phyloP scores from a whole-genome alignment of 2,888 invertebrate species.

The Lasius fuliginosus region DNA sequence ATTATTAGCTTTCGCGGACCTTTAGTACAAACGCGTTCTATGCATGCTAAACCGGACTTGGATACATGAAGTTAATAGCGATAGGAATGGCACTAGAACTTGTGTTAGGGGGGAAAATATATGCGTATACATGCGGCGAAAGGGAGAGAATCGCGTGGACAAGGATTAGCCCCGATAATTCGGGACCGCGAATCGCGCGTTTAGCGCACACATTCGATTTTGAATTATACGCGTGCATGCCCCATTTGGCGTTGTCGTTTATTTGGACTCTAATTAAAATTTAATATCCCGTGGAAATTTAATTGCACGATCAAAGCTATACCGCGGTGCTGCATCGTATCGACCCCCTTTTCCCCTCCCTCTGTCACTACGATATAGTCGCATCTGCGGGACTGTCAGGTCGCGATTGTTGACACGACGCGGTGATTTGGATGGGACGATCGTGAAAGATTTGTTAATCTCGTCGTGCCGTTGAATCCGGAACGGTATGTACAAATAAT shows the following conservation, averaged over 20 bases:
- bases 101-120: neutral
- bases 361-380: slow-evolving; percentile 23
- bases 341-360: neutral
- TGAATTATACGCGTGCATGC: slow-evolving; percentile 72
- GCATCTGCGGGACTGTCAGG: slow-evolving; percentile 58
- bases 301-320: slow-evolving; percentile 72
- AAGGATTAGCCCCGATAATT: neutral
- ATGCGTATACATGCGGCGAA: neutral
- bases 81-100: neutral
- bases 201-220: slow-evolving; percentile 65
- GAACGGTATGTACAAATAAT: neutral
- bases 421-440: slow-evolving; percentile 32
- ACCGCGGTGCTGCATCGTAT: neutral
- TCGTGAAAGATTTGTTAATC: slow-evolving; percentile 67
- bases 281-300: slow-evolving; percentile 78
- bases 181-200: slow-evolving; percentile 22
- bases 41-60: neutral
- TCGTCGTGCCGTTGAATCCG: slow-evolving; percentile 60
- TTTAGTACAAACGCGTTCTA: neutral
- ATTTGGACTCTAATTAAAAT: slow-evolving; percentile 79
- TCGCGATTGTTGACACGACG: slow-evolving; percentile 62
- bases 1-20: neutral
- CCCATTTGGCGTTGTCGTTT: slow-evolving; percentile 64
- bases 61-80: slow-evolving; percentile 2
- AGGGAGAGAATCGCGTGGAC: slow-evolving; percentile 20